phyloP scores from a whole-genome alignment of 2,113 vertebrate genomes.

The Rafetus swinhoei region DNA sequence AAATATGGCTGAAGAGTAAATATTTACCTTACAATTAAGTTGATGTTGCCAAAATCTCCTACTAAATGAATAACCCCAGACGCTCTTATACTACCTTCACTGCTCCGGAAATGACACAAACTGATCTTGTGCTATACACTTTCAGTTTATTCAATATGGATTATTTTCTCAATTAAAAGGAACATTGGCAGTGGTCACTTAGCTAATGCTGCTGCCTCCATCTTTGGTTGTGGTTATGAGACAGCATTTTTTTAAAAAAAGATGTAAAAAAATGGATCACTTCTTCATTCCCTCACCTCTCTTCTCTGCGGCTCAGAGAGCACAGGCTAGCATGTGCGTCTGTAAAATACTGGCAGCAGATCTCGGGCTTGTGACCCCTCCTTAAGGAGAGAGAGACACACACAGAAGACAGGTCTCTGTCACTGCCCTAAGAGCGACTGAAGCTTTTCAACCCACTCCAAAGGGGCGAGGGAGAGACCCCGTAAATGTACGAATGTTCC shows the following conservation, averaged over 20 bases:
- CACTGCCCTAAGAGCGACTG: not conserved
- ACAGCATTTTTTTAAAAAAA: not conserved
- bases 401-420: too few relatives aligned
- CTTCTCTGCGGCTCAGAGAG: not conserved
- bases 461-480: accelerated
- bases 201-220: not conserved
- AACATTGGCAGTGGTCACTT: not conserved
- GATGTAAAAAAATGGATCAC: accelerated
- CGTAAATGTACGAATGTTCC: not conserved
- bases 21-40: not conserved
- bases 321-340: not conserved
- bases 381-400: not conserved
- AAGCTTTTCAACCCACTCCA: accelerated
- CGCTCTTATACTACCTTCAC: not conserved
- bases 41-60: not conserved
- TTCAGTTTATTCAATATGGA: not conserved
- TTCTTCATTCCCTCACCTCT: not conserved
- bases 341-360: not conserved
- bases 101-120: not conserved
- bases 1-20: not conserved
- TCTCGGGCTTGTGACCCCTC: not conserved
- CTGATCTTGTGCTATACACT: not conserved
- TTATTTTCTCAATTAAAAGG: not conserved
- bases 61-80: not conserved
- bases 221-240: not conserved